Evolutionary conservation across 2,797 vertebrate species (phyloP).

Genomic region (Catamblyrhynchus diadema): DNA sequence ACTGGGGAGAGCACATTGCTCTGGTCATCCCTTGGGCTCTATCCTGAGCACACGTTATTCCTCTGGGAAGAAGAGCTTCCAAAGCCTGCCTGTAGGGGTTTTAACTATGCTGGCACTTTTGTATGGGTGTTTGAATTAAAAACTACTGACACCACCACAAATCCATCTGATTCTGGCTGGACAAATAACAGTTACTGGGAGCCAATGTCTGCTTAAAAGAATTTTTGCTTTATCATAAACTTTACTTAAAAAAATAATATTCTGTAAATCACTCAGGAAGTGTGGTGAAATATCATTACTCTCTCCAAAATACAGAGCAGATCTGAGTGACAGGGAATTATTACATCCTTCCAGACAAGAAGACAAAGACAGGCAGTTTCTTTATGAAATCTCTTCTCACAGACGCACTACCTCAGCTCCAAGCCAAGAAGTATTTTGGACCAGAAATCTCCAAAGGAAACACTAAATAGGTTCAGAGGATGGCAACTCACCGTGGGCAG

Average conservation of each 20-base stretch:
- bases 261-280: not conserved
- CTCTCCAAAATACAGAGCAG: not conserved
- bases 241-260: not conserved
- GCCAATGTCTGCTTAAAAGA: not conserved
- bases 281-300: not conserved
- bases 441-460: not conserved
- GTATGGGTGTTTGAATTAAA: not conserved
- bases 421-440: not conserved
- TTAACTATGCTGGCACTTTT: not conserved
- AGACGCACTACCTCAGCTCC: not conserved
- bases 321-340: not conserved
- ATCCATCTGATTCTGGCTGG: not conserved
- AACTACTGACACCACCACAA: rapidly evolving
- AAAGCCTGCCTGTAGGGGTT: not conserved
- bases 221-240: not conserved
- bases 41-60: rapidly evolving
- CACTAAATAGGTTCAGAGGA: not conserved
- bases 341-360: not conserved
- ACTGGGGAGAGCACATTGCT: not conserved
- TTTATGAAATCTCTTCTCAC: not conserved
- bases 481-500: rapidly evolving
- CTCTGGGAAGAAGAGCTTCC: not conserved
- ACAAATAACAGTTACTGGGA: not conserved
- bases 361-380: not conserved
- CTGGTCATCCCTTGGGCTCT: not conserved